These are phyloP conservation scores for Sarcophaga peregrina DNA, from an alignment of 1,140 invertebrate species.

Conservation along the genomic window DNA sequence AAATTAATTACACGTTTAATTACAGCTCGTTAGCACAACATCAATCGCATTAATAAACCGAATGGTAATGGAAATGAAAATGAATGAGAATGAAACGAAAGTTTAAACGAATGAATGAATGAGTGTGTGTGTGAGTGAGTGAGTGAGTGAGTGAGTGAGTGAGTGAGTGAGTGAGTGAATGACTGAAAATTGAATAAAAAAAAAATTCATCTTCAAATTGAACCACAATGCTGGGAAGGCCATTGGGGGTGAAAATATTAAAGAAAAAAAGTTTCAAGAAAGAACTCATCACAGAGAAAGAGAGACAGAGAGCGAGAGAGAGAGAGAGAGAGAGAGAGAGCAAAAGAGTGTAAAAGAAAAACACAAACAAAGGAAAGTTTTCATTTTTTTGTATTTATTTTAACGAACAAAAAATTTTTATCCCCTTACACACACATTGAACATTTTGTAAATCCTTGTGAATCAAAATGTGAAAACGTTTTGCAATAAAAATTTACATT, in stretches of 20 bases:
- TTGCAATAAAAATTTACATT: slow-evolving; percentile 32
- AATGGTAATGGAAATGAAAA: background rate
- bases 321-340: no score
- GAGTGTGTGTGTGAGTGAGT: no score
- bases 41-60: slow-evolving; percentile 34
- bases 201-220: slow-evolving; percentile 34
- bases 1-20: slow-evolving; percentile 42
- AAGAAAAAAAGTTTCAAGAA: background rate
- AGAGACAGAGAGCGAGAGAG: no score
- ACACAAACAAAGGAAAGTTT: background rate
- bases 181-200: no score
- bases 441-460: slow-evolving; percentile 22
- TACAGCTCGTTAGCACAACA: slow-evolving; percentile 38
- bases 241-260: background rate
- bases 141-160: no score
- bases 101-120: no score
- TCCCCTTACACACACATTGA: background rate
- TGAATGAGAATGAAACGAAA: no score
- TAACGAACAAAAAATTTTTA: no score
- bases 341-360: background rate
- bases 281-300: background rate
- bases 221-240: background rate
- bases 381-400: background rate
- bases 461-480: slow-evolving; percentile 34
- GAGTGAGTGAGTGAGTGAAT: no score